Conservation (phyloP, 2,797 vertebrate species). For the Staurois parvus region DNA sequence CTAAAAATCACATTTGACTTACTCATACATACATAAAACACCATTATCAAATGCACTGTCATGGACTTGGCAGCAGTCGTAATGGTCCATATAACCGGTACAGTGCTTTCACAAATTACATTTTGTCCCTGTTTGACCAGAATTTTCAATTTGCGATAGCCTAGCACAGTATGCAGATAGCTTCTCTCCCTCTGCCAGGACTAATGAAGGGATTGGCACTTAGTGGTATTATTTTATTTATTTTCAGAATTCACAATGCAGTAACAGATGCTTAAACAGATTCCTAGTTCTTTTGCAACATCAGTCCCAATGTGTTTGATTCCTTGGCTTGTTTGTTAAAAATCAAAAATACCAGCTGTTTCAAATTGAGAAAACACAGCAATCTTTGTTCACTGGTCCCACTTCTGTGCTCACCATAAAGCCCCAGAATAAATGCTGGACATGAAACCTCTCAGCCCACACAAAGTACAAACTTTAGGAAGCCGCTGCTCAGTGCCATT, state of each 20-base stretch:
- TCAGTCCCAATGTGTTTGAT: slow-evolving; percentile 68
- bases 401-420: slow-evolving; percentile 47
- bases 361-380: slow-evolving; percentile 59
- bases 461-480: slow-evolving; percentile 46
- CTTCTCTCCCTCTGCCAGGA: slow-evolving; percentile 63
- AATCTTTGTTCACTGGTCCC: slow-evolving; percentile 49
- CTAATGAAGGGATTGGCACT: slow-evolving; percentile 70
- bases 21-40: slow-evolving; percentile 16
- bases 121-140: background rate
- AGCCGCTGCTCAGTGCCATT: slow-evolving; percentile 3
- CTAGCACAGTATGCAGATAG: slow-evolving; percentile 47
- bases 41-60: background rate
- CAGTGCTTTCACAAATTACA: slow-evolving; percentile 21
- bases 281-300: slow-evolving; percentile 69
- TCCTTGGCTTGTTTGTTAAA: slow-evolving; percentile 71
- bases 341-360: slow-evolving; percentile 75
- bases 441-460: slow-evolving; percentile 57
- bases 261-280: slow-evolving; percentile 79
- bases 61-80: slow-evolving; percentile 21
- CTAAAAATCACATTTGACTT: slow-evolving; percentile 39
- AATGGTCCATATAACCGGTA: slow-evolving; percentile 33
- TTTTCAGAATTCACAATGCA: slow-evolving; percentile 65
- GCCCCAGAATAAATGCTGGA: slow-evolving; percentile 46
- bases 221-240: slow-evolving; percentile 63
- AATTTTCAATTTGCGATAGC: slow-evolving; percentile 31